Base-by-base conservation (phyloP, 2,797 vertebrate species). In the Darevskia nairensis region DNA sequence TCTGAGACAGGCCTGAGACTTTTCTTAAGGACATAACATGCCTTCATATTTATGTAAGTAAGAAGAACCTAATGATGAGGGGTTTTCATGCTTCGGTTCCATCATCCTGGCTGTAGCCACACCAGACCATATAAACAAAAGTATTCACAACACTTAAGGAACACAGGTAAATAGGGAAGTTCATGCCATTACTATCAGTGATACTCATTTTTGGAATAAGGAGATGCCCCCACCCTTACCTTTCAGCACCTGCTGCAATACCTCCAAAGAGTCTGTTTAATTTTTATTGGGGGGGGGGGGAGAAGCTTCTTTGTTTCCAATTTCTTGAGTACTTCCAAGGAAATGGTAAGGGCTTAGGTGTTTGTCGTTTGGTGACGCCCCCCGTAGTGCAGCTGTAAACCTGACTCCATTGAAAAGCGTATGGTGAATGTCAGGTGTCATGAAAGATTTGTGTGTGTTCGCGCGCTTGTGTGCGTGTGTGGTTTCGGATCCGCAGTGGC, bases 181-280 rank as follows among this genome's bases (percentile, higher is more conserved):
- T 88, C 71, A 87, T 50, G 66, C 32, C 64, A 13, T 29, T 86
- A 89, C 74, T 88, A 59, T 91, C 35, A 82, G 80, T 3, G 82
- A 93, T 32, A 29, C 79, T 90, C n/a, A 87, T 83, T 8, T 90
- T 90, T 71, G 44, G 78, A 50, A 88, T 76, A 6, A n/a, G 55
- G 80, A 75, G 90, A 82, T 86, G 87, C 86, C 85, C 19, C 17
- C 91, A 84, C 85, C 87, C 89, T 61, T 11, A 55, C 11, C 13
- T 91, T 59, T 90, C 71, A 83, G 93, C 91, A 90, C 88, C 90
- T 88, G 23, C 91, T 90, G 66, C 32, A 93, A 94, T 94, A 93
- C 90, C 89, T 92, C 68, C 86, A 89, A 29, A 64, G 29, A 25
- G 32, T 66, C n/a, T 59, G 8, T 55, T 76, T 69, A 44, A n/a